Evolutionary conservation across 2,113 vertebrate genomes (phyloP), one percentile per base, ranked within the genome.

Genomic region (Pseudolaguvia tuberculata): DNA sequence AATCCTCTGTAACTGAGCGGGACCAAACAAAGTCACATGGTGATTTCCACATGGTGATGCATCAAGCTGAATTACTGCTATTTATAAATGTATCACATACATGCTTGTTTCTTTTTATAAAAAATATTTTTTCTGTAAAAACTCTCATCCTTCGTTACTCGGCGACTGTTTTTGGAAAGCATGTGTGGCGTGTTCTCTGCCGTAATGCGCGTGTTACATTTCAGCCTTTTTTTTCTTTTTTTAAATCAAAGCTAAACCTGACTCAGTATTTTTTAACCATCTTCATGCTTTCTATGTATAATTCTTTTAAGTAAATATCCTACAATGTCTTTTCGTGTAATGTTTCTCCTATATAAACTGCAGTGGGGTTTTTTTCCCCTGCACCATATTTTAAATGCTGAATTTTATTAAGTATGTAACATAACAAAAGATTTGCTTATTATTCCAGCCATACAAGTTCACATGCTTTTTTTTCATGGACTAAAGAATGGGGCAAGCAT

Each of bases 251-350:
- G 31, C 52, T 29, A n/a, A 73, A 74, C 70, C 58, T 63, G 67
- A 63, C 62, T 29, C 65, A 48, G 31, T 59, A 58, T 79, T 82
- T 61, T 15, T 67, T 18, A 67, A 57, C 52, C 59, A 57, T 31
- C 59, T 77, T 55, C 35, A 27, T 20, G 23, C 77, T 79, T 73
- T 77, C 21, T 75, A 71, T 73, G 74, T 73, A 65, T 59, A 75
- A 71, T 62, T 72, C 59, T 65, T 42, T n/a, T 73, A 76, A 58
- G 57, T 79, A 58, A 77, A 65, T 73, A 74, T 77, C 70, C 76
- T 27, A 75, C 50, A 14, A 51, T 57, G 51, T 68, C 72, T 72
- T 81, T 42, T 74, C 58, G 79, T 74, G 75, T 51, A 55, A 45
- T 65, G 52, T 80, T 73, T 65, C 56, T 71, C 23, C 8, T 75